Conservation (phyloP, 2,797 vertebrate species). For the Acanthornis magna region DNA sequence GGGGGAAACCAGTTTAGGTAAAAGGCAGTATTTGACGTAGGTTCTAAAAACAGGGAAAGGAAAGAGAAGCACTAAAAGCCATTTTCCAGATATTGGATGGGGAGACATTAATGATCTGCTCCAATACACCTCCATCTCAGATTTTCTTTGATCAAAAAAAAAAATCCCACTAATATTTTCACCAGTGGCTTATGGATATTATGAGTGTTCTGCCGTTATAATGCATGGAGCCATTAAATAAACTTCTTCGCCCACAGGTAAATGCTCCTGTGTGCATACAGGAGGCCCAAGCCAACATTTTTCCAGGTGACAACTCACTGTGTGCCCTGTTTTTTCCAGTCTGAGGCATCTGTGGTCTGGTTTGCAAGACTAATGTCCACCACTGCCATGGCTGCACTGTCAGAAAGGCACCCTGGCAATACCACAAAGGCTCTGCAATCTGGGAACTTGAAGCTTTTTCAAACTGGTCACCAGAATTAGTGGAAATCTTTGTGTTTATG, state of each 20-base stretch:
- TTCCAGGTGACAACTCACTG: neutral
- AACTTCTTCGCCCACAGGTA: neutral
- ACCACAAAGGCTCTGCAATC: neutral
- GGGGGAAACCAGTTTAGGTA: neutral
- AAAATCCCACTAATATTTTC: neutral
- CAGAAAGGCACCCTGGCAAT: neutral
- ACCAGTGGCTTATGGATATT: neutral
- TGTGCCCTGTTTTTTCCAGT: neutral
- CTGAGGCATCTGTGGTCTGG: neutral
- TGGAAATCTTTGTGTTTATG: neutral
- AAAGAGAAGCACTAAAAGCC: neutral
- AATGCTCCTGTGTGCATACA: neutral
- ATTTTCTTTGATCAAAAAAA: neutral
- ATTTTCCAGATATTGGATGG: neutral
- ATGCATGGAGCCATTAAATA: neutral
- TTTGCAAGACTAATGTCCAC: neutral
- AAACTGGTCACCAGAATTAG: neutral
- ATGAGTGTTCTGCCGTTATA: neutral
- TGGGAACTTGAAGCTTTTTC: neutral
- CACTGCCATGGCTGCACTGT: accelerated
- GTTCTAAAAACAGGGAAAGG: neutral
- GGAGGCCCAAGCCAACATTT: neutral
- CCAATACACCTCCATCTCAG: neutral
- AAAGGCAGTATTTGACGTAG: neutral
- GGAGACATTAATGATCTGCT: neutral